Base-by-base conservation (phyloP, 1,140 invertebrate species). In the Drosophila pectinifera region DNA sequence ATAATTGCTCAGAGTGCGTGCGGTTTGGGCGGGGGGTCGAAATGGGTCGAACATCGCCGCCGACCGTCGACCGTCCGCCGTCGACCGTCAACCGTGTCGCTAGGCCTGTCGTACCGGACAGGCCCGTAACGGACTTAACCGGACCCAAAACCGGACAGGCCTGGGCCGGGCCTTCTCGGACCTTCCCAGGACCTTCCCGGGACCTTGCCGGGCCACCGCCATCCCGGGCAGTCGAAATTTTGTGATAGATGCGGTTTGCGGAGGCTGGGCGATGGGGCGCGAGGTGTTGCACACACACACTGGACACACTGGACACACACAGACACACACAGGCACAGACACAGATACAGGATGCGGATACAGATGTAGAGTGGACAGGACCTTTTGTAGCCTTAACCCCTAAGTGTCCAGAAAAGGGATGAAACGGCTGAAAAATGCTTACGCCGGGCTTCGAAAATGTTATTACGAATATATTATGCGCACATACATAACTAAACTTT, bases 321-420 rank as follows among this genome's bases (percentile, higher is more conserved):
- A 18, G 26, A n/a, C n/a, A n/a, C n/a, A n/a, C n/a, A n/a, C 46
- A 16, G 48, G 58, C 48, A 38, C 54, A 70, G 55, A 72, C 36
- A 49, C 38, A 67, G 36, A 63, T 58, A 73, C 31, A n/a, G 49
- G 49, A 53, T 53, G 49, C 49, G 49, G 49, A 53, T 53, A 69
- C 24, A 53, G 31, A 48, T 46, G 57, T 56, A 48, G 49, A 76
- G 63, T 77, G 73, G 73, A 76, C 73, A 77, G 41, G 41, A 59
- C 59, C 74, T 63, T 72, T 81, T 56, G 67, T 61, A 64, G 59
- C 64, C 76, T 73, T 81, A 74, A 90, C 67, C 73, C 78, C 63
- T 91, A 85, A 90, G 86, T 88, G 88, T 88, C 88, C 86, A 90
- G 73, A 90, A 90, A 90, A 90, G 86, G 86, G 86, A 90, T 90